These are phyloP conservation scores for Bombus confusus DNA, from an alignment of 1,140 invertebrate species.

Conservation along the genomic window DNA sequence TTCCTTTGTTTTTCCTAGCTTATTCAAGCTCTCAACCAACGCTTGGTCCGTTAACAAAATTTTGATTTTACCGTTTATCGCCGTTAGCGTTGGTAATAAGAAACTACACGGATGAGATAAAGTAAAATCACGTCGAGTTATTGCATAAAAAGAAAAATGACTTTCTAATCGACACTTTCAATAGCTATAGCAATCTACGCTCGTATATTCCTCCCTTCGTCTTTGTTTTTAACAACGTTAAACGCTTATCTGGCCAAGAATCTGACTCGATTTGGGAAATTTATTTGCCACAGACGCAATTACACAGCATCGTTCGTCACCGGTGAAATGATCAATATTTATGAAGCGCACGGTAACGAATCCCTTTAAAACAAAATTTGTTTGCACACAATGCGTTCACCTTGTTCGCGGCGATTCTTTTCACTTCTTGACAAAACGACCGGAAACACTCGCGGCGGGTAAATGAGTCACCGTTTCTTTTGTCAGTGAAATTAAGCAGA, in stretches of 20 bases:
- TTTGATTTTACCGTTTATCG: no score
- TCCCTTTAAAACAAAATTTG: slow-evolving; percentile 31
- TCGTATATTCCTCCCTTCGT: no score
- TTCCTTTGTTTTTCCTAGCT: no score
- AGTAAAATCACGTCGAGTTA: no score
- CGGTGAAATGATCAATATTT: slow-evolving; percentile 16
- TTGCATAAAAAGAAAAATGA: no score
- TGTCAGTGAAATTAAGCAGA: slow-evolving; percentile 23
- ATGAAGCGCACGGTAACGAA: slow-evolving; percentile 26
- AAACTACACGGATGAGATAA: no score
- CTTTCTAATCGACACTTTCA: no score
- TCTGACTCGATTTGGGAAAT: neutral
- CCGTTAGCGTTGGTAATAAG: no score
- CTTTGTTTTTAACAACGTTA: no score
- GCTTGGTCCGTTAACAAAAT: no score
- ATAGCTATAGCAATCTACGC: no score
- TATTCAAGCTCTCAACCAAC: no score
- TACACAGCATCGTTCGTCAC: neutral
- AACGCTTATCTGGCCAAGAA: neutral
- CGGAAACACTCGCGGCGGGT: slow-evolving; percentile 24
- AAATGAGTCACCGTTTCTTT: slow-evolving; percentile 36
- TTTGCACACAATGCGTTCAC: slow-evolving; percentile 41
- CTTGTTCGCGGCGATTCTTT: slow-evolving; percentile 33
- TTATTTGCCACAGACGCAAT: neutral
- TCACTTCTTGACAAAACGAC: slow-evolving; percentile 33